Conservation (phyloP, 2,888 invertebrate species). For the Nesidiocoris tenuis region DNA sequence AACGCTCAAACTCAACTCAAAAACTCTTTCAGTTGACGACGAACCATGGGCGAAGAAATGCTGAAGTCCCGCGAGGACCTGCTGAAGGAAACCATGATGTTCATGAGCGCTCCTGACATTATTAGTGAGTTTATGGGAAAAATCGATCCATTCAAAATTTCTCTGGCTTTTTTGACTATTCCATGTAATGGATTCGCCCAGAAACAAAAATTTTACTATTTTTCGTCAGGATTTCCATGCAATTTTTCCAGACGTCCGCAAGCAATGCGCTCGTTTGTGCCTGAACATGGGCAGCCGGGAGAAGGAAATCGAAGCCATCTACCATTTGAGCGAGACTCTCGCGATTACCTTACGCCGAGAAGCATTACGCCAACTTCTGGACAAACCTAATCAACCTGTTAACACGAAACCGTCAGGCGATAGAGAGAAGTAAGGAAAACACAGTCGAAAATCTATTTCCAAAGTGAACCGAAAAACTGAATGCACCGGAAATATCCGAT, state of each 20-base stretch:
- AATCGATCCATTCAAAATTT: too few species aligned
- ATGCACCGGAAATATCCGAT: too few species aligned
- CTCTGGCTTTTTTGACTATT: too few species aligned
- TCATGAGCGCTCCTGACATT: not conserved
- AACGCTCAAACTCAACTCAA: too few species aligned
- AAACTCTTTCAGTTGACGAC: too few species aligned
- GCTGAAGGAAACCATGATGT: not conserved
- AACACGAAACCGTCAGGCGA: not conserved
- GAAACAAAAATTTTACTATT: too few species aligned
- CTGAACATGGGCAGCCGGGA: constrained; percentile 27
- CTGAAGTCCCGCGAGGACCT: not conserved
- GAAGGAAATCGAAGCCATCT: constrained; percentile 46
- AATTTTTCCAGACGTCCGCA: constrained; percentile 43
- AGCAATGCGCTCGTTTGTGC: constrained; percentile 44
- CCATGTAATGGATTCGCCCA: too few species aligned
- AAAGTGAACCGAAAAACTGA: too few species aligned
- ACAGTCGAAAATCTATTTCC: not conserved
- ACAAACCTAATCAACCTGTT: not conserved
- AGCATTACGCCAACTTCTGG: not conserved
- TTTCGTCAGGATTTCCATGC: too few species aligned
- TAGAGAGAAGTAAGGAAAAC: not conserved
- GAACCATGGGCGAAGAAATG: not conserved
- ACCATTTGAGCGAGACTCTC: constrained; percentile 48
- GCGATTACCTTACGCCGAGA: constrained; percentile 26
- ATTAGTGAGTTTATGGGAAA: too few species aligned